phyloP scores from a whole-genome alignment of 2,113 vertebrate species.

The Propithecus coquereli region DNA sequence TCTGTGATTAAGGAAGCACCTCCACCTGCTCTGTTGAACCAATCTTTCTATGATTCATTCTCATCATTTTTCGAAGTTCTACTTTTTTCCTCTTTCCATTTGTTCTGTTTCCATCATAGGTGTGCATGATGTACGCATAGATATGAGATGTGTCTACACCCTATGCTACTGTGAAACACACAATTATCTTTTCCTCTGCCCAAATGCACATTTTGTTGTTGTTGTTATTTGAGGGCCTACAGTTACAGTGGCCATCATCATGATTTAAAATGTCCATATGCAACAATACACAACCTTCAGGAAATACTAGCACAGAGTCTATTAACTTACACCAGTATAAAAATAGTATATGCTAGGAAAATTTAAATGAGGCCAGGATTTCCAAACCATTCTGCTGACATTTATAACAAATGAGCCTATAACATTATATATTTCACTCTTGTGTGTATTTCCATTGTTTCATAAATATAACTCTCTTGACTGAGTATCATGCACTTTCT shows the following conservation, averaged over 20 bases:
- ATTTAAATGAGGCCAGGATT: not conserved
- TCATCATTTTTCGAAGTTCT: not conserved
- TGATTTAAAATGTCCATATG: conserved; percentile 10
- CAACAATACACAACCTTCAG: not conserved
- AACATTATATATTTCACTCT: not conserved
- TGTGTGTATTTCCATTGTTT: conserved; percentile 1
- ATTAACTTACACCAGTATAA: not conserved
- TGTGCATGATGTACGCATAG: not conserved
- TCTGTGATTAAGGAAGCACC: not conserved
- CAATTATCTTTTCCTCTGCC: not conserved
- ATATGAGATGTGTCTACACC: not conserved
- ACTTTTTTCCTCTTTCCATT: not conserved
- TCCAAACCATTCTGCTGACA: not conserved
- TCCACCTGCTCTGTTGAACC: not conserved
- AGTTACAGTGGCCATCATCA: not conserved
- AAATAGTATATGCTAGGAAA: conserved; percentile 32
- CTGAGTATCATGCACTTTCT: not conserved
- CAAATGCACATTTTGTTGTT: not conserved
- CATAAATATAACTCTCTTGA: not conserved
- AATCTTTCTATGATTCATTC: not conserved
- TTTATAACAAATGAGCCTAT: not conserved
- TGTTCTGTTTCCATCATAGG: not conserved
- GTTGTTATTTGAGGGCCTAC: not conserved
- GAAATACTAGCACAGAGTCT: not conserved
- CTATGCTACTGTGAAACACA: not conserved